phyloP scores from a whole-genome alignment of 2,888 invertebrate species.

The Drosophila greeni region DNA sequence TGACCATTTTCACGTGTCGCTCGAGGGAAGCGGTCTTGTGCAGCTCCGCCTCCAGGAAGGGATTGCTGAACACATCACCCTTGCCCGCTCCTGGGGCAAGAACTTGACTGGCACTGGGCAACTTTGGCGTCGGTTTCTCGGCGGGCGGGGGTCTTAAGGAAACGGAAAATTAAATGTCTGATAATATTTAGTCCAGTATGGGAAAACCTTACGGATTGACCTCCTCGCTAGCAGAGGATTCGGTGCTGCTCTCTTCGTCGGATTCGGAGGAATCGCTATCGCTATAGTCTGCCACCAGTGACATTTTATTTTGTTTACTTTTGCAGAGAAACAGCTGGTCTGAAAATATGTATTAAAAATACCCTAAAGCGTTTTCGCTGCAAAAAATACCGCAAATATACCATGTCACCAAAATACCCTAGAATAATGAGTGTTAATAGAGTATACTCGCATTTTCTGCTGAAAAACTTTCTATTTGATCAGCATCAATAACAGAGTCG shows the following conservation, averaged over 20 bases:
- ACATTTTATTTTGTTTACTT: slow-evolving; percentile 58
- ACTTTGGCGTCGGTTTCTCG: slow-evolving; percentile 42
- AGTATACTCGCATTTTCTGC: not conserved
- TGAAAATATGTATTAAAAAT: not conserved
- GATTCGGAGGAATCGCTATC: slow-evolving; percentile 69
- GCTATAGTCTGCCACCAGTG: slow-evolving; percentile 73
- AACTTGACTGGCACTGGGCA: slow-evolving; percentile 75
- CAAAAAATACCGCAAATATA: slow-evolving; percentile 18
- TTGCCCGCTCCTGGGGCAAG: slow-evolving; percentile 54
- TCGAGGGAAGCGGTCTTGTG: slow-evolving; percentile 92
- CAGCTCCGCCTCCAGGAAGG: slow-evolving; percentile 90
- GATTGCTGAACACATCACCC: slow-evolving; percentile 88
- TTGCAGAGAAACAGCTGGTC: not conserved
- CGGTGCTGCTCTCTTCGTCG: slow-evolving; percentile 49
- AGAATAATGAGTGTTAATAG: not conserved
- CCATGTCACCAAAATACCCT: not conserved
- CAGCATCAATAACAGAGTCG: not conserved
- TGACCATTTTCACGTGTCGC: slow-evolving; percentile 95
- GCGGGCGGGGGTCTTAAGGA: slow-evolving; percentile 21
- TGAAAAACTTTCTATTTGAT: not conserved
- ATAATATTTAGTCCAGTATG: not conserved
- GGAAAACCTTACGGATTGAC: slow-evolving; percentile 4
- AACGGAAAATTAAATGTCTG: not conserved
- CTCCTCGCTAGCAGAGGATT: slow-evolving; percentile 35
- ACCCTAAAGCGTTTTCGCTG: slow-evolving; percentile 9